Base-by-base conservation (phyloP, 2,797 vertebrate genomes). In the Aeoliscus strigatus region DNA sequence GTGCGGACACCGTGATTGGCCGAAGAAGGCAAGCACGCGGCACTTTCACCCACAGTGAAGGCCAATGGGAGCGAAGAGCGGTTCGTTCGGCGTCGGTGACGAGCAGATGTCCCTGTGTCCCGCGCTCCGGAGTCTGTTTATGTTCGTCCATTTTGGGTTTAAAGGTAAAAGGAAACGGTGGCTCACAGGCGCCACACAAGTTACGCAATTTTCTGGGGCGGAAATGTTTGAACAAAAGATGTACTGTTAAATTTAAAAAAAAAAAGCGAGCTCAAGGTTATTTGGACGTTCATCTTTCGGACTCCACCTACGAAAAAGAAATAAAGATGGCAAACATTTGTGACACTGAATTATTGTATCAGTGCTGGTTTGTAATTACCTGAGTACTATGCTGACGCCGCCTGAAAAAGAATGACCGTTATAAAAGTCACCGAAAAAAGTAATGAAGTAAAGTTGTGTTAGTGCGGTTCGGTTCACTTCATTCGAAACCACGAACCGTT, bases 91-190 rank as follows among this genome's bases (percentile, higher is more conserved):
- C 40, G 18, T 5, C 0, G 44, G 41, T 1, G 24, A 26, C 7
- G 34, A 67, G 56, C 76, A 83, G 78, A 75, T 81, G 81, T 65
- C 37, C 25, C 37, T 68, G 84, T 68, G 84, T 86, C 85, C 86
- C 83, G 84, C 87, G 73, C 77, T 64, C 53, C 43, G 38, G 24
- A 58, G 70, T 81, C 70, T 82, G 81, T 84, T 83, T 84, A 85
- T 73, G 65, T 85, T 81, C 58, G 75, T 79, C 66, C 45, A 41
- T 65, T 76, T 51, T 46, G 43, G 50, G 39, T 88, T 90, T 89
- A 89, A 91, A 91, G 86, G 88, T 83, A 86, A 83, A n/a, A 70
- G 41, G 52, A 63, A 79, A 70, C 46, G 13, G 71, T 77, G 57
- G 65, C 37, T 37, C 51, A 27, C 60, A 73, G 79, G 78, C 78